Conservation (phyloP, 2,113 vertebrate species). For the Ammospiza caudacuta region DNA sequence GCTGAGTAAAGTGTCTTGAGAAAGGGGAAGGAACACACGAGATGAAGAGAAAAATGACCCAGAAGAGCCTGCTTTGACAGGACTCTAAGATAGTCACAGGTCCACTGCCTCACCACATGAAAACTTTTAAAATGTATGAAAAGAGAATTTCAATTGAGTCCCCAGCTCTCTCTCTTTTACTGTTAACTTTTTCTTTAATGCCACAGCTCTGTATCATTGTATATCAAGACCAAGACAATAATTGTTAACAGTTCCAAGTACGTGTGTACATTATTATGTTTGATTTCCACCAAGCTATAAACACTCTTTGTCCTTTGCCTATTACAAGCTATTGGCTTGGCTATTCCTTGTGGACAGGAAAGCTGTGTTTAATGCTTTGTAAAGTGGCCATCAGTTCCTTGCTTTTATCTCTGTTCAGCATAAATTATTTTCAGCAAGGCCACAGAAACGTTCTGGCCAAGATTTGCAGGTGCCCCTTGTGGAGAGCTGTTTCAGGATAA, state of each 20-base stretch:
- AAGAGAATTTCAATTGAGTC: neutral
- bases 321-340: conserved; percentile 29
- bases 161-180: neutral
- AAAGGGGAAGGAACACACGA: neutral
- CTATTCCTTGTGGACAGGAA: conserved; percentile 50
- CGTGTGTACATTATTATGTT: neutral
- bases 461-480: conserved; percentile 54
- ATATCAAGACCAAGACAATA: neutral
- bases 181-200: neutral
- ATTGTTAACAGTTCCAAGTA: conserved; percentile 6
- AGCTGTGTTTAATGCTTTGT: conserved; percentile 62
- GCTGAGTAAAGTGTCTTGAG: neutral
- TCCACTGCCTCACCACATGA: neutral
- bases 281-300: conserved; percentile 15
- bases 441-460: conserved; percentile 22
- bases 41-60: neutral
- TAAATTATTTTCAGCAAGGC: conserved; percentile 53
- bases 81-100: neutral
- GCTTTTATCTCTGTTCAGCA: conserved; percentile 64
- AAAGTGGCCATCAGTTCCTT: conserved; percentile 51
- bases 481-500: conserved; percentile 42
- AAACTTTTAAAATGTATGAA: neutral
- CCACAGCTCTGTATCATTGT: neutral
- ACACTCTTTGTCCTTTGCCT: conserved; percentile 54
- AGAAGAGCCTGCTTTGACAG: neutral